Evolutionary conservation across 2,888 invertebrate genomes (phyloP).

Genomic region (Lomographa bimaculata): DNA sequence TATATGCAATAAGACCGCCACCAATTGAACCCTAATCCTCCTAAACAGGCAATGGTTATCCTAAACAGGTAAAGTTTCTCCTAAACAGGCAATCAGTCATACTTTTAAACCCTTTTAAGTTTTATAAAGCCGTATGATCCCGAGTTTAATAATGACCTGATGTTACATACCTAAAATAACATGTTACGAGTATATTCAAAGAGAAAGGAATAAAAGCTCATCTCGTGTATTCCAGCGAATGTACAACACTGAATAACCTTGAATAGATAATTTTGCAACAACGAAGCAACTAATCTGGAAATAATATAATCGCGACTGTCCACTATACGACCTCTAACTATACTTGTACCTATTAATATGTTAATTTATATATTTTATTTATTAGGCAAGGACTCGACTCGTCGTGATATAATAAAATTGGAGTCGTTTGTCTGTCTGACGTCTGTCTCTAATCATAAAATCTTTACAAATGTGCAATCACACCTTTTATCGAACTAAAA

Average conservation of each 20-base stretch:
- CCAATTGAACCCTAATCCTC: too few relatives aligned
- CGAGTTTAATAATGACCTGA: too few relatives aligned
- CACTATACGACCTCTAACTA: slow-evolving; percentile 69
- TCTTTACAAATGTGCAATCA: slow-evolving; percentile 27
- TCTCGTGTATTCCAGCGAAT: slow-evolving; percentile 30
- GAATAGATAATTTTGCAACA: slow-evolving; percentile 56
- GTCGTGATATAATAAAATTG: slow-evolving; percentile 43
- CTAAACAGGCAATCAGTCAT: too few relatives aligned
- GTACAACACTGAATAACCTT: slow-evolving; percentile 52
- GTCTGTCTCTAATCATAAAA: slow-evolving; percentile 26
- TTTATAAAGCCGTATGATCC: too few relatives aligned
- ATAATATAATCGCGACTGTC: slow-evolving; percentile 57
- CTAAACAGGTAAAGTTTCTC: too few relatives aligned
- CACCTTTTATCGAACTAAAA: too few relatives aligned
- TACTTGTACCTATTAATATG: slow-evolving; percentile 65
- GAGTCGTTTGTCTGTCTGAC: slow-evolving; percentile 37
- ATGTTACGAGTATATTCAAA: too few relatives aligned
- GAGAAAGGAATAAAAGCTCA: slow-evolving; percentile 31
- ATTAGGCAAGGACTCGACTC: slow-evolving; percentile 44
- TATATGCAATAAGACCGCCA: too few relatives aligned
- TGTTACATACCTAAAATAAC: too few relatives aligned
- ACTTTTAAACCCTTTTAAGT: too few relatives aligned
- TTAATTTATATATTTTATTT: slow-evolving; percentile 67
- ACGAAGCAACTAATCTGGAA: slow-evolving; percentile 56
- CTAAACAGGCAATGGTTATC: too few relatives aligned